Percentiles rank a stretch among this genome's conserved stretches.
Evolutionary conservation across 2,888 invertebrate species (phyloP).

Genomic region (Mayetiola destructor): DNA sequence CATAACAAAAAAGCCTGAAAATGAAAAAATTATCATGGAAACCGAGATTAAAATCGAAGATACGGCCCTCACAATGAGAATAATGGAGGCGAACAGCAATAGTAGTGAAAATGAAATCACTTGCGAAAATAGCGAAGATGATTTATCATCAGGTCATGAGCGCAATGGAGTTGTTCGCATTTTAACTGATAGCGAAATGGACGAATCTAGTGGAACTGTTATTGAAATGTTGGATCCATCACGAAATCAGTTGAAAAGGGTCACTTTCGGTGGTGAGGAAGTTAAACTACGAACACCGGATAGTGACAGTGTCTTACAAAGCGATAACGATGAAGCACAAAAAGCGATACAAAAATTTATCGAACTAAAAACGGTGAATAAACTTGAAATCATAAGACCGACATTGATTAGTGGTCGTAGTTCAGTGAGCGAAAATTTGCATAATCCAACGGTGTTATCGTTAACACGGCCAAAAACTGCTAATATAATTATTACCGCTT

Average conservation of each 20-base stretch:
- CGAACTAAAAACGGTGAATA: conserved; percentile 8
- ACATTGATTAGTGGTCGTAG: too few species aligned
- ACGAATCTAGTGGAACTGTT: conserved; percentile 33
- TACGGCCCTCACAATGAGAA: conserved; percentile 70
- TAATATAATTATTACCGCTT: not conserved
- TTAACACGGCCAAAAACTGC: conserved; percentile 16
- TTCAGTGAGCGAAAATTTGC: conserved; percentile 34
- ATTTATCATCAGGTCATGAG: conserved; percentile 21
- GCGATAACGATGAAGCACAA: conserved; percentile 37
- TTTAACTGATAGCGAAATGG: conserved; percentile 45
- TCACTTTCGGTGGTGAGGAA: conserved; percentile 74
- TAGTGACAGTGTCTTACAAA: conserved; percentile 53
- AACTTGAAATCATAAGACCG: conserved; percentile 28
- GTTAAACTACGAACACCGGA: conserved; percentile 75
- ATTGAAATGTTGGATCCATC: conserved; percentile 29
- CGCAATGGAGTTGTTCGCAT: conserved; percentile 41
- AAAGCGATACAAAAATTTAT: not conserved
- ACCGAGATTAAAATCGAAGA: conserved; percentile 72
- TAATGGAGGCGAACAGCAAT: conserved; percentile 41
- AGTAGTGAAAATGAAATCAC: conserved; percentile 32
- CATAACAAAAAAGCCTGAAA: conserved; percentile 20
- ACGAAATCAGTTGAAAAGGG: conserved; percentile 51
- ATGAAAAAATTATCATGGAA: conserved; percentile 60
- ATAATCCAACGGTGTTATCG: conserved; percentile 18
- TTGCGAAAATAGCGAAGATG: conserved; percentile 17